These are phyloP conservation scores for Perca fluviatilis DNA, from an alignment of 2,113 vertebrate species.

Conservation along the genomic window DNA sequence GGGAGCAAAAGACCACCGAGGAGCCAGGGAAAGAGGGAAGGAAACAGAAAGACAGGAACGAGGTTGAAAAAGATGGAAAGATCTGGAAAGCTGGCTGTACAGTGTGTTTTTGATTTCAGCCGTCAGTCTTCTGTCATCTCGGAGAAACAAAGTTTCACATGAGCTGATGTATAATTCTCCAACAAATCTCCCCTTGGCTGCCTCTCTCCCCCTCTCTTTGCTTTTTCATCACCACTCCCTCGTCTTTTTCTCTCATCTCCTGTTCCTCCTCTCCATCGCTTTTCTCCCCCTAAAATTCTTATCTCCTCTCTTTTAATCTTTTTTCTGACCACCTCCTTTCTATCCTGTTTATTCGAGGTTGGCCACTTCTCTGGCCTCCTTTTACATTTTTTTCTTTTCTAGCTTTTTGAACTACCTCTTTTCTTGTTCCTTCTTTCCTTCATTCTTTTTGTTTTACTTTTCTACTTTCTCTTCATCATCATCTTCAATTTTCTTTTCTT, in stretches of 20 bases:
- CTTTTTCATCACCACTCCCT: conserved; percentile 32
- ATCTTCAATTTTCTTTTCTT: neutral
- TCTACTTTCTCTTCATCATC: conserved; percentile 3
- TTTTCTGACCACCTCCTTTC: conserved; percentile 3
- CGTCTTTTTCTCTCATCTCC: conserved; percentile 36
- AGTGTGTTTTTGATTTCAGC: conserved; percentile 72
- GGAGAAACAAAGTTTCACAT: conserved; percentile 54
- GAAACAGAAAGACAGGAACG: conserved; percentile 42
- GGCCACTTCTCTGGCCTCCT: neutral
- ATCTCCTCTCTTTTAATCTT: conserved; percentile 26
- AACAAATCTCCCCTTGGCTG: conserved; percentile 41
- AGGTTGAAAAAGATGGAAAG: conserved; percentile 41
- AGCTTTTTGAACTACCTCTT: too few relatives aligned
- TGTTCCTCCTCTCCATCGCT: neutral
- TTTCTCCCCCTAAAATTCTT: conserved; percentile 11
- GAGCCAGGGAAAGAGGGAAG: conserved; percentile 9
- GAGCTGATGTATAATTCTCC: conserved; percentile 51
- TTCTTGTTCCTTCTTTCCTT: neutral
- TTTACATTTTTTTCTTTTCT: neutral
- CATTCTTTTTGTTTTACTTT: neutral
- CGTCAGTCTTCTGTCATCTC: conserved; percentile 67
- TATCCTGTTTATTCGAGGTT: neutral
- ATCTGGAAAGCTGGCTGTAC: conserved; percentile 41
- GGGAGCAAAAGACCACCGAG: conserved; percentile 46
- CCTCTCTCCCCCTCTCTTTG: neutral